Conservation (phyloP, 2,113 vertebrate species). For the Chlorodrepanis virens region DNA sequence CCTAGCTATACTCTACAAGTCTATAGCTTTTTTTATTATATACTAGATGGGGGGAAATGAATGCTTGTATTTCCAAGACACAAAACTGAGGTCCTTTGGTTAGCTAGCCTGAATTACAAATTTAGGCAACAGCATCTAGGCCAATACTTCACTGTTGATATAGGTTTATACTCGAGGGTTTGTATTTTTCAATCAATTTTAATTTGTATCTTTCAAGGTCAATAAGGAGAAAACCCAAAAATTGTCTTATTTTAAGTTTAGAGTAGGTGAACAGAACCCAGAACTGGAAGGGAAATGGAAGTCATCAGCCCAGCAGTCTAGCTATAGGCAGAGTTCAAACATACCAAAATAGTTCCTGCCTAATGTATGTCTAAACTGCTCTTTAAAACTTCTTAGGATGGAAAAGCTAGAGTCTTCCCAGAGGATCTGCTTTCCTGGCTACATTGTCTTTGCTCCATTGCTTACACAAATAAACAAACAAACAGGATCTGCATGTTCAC, state of each 20-base stretch:
- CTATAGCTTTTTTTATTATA: background rate
- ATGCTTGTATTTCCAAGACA: background rate
- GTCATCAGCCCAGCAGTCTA: background rate
- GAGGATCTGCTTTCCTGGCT: background rate
- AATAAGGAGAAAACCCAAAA: background rate
- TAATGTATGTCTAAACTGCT: background rate
- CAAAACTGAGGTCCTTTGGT: background rate
- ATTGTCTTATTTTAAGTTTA: background rate
- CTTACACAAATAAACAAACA: background rate
- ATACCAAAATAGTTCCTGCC: background rate
- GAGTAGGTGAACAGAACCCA: background rate
- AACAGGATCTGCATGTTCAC: background rate
- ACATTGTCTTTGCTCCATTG: background rate
- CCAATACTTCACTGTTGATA: fast-evolving
- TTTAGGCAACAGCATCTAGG: background rate
- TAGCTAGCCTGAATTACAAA: background rate
- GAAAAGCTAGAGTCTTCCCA: background rate
- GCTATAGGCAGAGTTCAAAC: background rate
- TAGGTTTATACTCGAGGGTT: fast-evolving
- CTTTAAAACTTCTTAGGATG: background rate
- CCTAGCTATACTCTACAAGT: background rate
- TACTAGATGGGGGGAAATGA: background rate
- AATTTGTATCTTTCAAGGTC: background rate
- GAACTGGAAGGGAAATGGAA: background rate
- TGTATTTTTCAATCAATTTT: background rate